phyloP scores from a whole-genome alignment of 2,797 vertebrate genomes.

The Sternarchorhynchus goeldii region DNA sequence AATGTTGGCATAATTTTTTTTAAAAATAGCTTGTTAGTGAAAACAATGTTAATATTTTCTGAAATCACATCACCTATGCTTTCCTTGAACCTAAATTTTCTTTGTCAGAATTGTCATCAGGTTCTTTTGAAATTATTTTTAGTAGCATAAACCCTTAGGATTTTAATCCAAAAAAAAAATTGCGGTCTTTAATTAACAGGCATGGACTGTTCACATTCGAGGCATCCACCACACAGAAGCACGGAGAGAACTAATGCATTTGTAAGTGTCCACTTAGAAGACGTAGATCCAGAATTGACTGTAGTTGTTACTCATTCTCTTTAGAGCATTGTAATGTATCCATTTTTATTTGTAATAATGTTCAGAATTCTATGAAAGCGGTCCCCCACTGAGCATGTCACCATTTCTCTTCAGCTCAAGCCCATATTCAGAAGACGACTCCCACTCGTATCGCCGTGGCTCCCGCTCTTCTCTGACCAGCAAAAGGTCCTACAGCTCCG shows the following conservation, averaged over 20 bases:
- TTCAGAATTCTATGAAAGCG: too few species aligned
- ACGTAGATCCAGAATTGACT: too few species aligned
- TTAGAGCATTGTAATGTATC: not conserved
- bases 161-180: not conserved
- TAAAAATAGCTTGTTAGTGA: too few species aligned
- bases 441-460: constrained; percentile 24
- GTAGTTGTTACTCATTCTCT: not conserved
- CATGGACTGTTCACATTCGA: constrained; percentile 57
- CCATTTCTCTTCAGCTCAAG: constrained; percentile 18
- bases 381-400: too few species aligned
- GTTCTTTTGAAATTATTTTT: too few species aligned
- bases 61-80: too few species aligned
- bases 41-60: too few species aligned
- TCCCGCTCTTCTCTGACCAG: constrained; percentile 36
- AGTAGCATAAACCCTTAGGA: too few species aligned
- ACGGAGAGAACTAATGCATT: constrained; percentile 32
- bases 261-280: constrained; percentile 34
- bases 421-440: constrained; percentile 28
- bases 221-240: constrained; percentile 53
- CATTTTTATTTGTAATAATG: too few species aligned
- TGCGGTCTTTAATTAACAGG: constrained; percentile 40
- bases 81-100: too few species aligned
- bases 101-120: too few species aligned
- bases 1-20: too few species aligned
- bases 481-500: constrained; percentile 50